Base-by-base conservation (phyloP, 1,140 invertebrate species). In the Anastrepha ludens region DNA sequence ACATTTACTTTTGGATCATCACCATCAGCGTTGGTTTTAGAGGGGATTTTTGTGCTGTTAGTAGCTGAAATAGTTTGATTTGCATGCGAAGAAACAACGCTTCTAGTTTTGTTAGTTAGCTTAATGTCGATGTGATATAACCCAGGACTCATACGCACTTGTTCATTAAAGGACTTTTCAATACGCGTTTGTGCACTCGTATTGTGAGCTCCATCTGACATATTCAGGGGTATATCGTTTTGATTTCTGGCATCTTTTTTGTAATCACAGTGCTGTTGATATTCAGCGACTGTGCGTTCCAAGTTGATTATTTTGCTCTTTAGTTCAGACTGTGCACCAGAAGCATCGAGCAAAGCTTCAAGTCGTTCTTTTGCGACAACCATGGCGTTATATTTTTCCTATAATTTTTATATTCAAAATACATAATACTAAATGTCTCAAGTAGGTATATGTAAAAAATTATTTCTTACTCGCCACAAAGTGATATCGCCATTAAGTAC, bases 81-180 rank as follows among this genome's bases (percentile, higher is more conserved):
- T 11, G 44, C 29, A 39, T 29, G 20, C 47, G 62, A 15, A 15
- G 64, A 44, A 41, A 15, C 47, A 86, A 41, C 15, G 15, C 87
- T 41, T 60, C 87, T 64, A 67, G 87, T 89, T 67, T 87, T 88
- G 70, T 88, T 90, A 88, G 64, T 90, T 65, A 88, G 88, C 87
- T 91, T 91, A 89, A 92, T 89, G 88, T 90, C 88, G 86, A 93
- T 92, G 89, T 89, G 91, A 89, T 93, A 93, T 87, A 93, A 86
- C 87, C 92, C 91, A 6, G 90, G 89, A 93, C 92, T 93, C 92
- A 93, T 92, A 89, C 90, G 89, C 50, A 91, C 89, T 92, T 93
- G 92, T 58, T 90, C 91, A 67, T 91, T 89, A 87, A 93, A 93
- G 7, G 90, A 91, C 86, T 93, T 93, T 8, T 91, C 91, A 50